These are phyloP conservation scores for Phaethon lepturus DNA, from an alignment of 2,113 vertebrate species.

Conservation along the genomic window DNA sequence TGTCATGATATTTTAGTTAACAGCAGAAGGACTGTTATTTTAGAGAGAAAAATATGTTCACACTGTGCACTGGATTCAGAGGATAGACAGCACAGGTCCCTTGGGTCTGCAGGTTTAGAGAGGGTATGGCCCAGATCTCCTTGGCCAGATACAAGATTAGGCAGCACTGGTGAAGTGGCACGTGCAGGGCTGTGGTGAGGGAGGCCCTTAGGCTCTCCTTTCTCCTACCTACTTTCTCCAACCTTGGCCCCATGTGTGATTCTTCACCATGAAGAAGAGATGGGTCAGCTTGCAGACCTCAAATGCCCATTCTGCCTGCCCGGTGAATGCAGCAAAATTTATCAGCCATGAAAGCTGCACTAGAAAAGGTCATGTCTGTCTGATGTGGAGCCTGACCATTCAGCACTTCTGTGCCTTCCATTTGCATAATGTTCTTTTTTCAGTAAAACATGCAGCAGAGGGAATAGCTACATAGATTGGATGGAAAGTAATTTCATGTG, in stretches of 20 bases:
- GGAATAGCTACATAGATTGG: not conserved
- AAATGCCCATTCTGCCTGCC: not conserved
- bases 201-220: not conserved
- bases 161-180: not conserved
- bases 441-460: not conserved
- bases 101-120: not conserved
- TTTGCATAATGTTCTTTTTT: not conserved
- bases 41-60: not conserved
- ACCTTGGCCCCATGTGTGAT: rapidly evolving
- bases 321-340: not conserved
- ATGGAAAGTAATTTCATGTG: not conserved
- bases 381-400: not conserved
- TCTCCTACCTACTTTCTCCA: not conserved
- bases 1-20: slow-evolving; percentile 18
- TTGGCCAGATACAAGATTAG: not conserved
- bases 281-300: not conserved
- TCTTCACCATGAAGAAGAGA: not conserved
- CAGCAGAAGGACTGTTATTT: not conserved
- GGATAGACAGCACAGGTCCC: not conserved
- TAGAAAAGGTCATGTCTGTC: not conserved
- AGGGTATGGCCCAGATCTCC: not conserved
- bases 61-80: not conserved
- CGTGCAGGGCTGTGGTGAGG: not conserved
- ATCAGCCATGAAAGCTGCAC: rapidly evolving
- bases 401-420: rapidly evolving